Conservation (phyloP, 2,797 vertebrate species). For the Siniperca scherzeri region DNA sequence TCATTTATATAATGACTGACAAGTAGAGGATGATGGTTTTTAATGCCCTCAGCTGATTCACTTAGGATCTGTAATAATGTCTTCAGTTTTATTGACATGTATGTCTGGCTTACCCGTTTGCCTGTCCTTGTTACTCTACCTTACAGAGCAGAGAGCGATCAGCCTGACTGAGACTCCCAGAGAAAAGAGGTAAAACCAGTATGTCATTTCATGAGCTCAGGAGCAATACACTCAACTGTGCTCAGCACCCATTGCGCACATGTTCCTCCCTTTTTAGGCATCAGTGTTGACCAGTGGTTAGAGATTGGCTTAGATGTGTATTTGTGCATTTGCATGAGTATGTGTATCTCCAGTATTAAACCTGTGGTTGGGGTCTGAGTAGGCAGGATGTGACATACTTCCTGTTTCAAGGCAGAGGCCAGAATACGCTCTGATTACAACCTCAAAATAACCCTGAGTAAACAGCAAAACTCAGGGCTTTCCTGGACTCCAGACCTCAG, state of each 20-base stretch:
- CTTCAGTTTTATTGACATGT: conserved; percentile 12
- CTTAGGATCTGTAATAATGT: conserved; percentile 15
- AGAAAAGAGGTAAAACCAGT: conserved; percentile 91
- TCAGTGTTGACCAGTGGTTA: conserved; percentile 49
- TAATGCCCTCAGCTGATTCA: conserved; percentile 26
- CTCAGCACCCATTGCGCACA: conserved; percentile 33
- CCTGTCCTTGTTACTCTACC: conserved; percentile 69
- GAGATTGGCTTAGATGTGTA: conserved; percentile 46
- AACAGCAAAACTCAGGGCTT: conserved; percentile 61
- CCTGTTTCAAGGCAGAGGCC: conserved; percentile 66
- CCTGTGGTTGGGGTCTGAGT: conserved; percentile 72
- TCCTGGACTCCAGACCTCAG: conserved; percentile 57
- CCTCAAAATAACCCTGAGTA: conserved; percentile 76
- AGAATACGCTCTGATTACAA: conserved; percentile 74
- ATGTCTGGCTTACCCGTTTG: conserved; percentile 33
- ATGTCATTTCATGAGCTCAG: conserved; percentile 42
- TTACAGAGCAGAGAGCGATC: conserved; percentile 90
- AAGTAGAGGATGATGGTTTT: conserved; percentile 32
- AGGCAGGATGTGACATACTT: conserved; percentile 80
- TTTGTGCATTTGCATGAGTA: conserved; percentile 25
- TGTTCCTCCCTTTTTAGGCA: conserved; percentile 52
- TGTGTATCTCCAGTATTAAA: conserved; percentile 59
- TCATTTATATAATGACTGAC: conserved; percentile 26
- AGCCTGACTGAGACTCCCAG: conserved; percentile 87
- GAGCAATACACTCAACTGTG: conserved; percentile 22